phyloP scores from a whole-genome alignment of 2,888 invertebrate genomes.

The Lasioglossum villosulum region DNA sequence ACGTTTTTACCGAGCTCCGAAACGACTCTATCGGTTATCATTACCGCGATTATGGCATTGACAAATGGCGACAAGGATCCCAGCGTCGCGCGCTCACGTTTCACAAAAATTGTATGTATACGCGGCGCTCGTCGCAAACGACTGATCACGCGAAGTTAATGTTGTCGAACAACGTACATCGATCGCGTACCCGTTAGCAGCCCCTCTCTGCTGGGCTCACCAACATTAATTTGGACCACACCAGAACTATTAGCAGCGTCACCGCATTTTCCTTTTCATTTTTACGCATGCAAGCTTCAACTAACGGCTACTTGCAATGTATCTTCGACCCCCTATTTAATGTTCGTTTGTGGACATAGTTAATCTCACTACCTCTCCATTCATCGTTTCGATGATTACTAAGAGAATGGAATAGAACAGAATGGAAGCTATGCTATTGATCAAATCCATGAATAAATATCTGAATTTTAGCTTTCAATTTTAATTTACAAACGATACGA shows the following conservation, averaged over 20 bases:
- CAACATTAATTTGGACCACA: slow-evolving; percentile 38
- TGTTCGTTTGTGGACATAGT: too few species aligned
- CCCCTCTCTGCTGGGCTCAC: slow-evolving; percentile 4
- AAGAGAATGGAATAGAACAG: too few species aligned
- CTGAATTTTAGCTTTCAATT: too few species aligned
- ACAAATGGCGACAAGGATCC: slow-evolving; percentile 1
- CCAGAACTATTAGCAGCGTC: slow-evolving; percentile 21
- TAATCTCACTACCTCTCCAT: too few species aligned
- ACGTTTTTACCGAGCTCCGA: not conserved
- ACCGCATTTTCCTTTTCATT: slow-evolving; percentile 21
- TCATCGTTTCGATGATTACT: too few species aligned
- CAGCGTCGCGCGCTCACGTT: not conserved
- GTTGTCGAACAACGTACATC: not conserved
- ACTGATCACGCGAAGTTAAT: not conserved
- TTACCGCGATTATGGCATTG: slow-evolving; percentile 15
- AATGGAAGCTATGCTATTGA: too few species aligned
- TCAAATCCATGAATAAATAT: too few species aligned
- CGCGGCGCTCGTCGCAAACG: slow-evolving; percentile 10
- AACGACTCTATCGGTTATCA: slow-evolving; percentile 1
- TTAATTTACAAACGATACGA: too few species aligned
- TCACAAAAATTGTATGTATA: not conserved
- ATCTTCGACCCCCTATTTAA: not conserved
- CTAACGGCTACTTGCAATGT: slow-evolving; percentile 17
- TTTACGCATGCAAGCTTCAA: not conserved
- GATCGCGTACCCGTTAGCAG: slow-evolving; percentile 43